phyloP scores from a whole-genome alignment of 2,888 invertebrate genomes.

The Trachelus troglodyta region DNA sequence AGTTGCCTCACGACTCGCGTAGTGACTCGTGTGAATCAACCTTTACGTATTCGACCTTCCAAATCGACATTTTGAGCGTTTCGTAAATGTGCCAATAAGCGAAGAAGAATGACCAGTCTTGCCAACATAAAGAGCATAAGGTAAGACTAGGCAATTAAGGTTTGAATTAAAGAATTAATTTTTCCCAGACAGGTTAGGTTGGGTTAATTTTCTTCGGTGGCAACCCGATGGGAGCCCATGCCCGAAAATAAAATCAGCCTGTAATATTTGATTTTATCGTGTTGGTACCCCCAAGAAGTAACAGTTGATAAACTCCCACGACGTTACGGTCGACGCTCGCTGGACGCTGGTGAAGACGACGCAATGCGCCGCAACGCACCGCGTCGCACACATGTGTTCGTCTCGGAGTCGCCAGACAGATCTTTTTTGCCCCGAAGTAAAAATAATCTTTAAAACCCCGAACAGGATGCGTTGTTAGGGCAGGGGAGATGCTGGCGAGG shows the following conservation, averaged over 20 bases:
- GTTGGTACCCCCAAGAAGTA: not conserved
- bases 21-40: not conserved
- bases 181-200: no score
- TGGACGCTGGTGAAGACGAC: constrained; percentile 30
- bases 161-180: not conserved
- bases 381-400: constrained; percentile 55
- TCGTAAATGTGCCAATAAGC: not conserved
- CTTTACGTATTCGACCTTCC: not conserved
- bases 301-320: constrained; percentile 42
- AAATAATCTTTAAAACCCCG: constrained; percentile 67
- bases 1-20: not conserved
- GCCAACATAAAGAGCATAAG: not conserved
- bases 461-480: constrained; percentile 63
- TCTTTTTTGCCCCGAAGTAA: constrained; percentile 65
- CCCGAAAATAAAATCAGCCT: not conserved
- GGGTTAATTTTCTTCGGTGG: not conserved
- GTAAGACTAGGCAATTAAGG: no score
- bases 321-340: constrained; percentile 32
- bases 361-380: constrained; percentile 20
- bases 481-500: constrained; percentile 36
- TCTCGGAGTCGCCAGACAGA: constrained; percentile 63
- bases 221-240: no score
- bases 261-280: not conserved
- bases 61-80: not conserved
- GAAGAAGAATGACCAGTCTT: not conserved